Evolutionary conservation across 2,888 invertebrate species (phyloP), one percentile per base, ranked within the genome.

Genomic region (Athrips mouffetella): DNA sequence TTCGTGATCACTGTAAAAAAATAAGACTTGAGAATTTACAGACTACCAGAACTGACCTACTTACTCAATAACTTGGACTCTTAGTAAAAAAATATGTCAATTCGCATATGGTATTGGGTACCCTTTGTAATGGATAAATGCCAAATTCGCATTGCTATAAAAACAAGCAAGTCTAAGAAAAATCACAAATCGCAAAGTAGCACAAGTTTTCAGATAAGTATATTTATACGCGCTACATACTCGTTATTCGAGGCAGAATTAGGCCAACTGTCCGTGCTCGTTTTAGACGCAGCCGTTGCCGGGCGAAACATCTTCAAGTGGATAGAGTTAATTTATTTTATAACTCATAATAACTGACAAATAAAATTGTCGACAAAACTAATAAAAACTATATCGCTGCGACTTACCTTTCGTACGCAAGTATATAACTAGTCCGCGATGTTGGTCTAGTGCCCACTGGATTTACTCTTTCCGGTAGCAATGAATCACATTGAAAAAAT

Each of bases 1-100:
- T 86, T 96, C 95, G 92, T 96, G 96, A 91, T 96, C 96, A 91
- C 96, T 96, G 90, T 65, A 92, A 91, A 55, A 58, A 59, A 57
- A 45, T 54, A 49, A 50, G 52, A 37, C 49, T 29, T 53, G 33
- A 48, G 31, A 52, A 48, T 48, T 39, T 33, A 33, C 11, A 27
- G 27, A 11, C 18, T 20, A n/a, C n/a, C n/a, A n/a, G n/a, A n/a
- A n/a, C n/a, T n/a, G n/a, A n/a, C n/a, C n/a, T n/a, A n/a, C n/a
- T n/a, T n/a, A n/a, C n/a, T n/a, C n/a, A n/a, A n/a, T n/a, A n/a
- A n/a, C n/a, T n/a, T n/a, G n/a, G n/a, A n/a, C n/a, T n/a, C n/a
- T n/a, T n/a, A n/a, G n/a, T 37, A 37, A 18, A 35, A 45, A 48
- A 23, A 47, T 15, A 18, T 18, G 15, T 25, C 23, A 7, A n/a